A percentile compares a stretch with the other conserved stretches of the same genome.
Conservation (phyloP, 2,797 vertebrate species). For the Megaceryle alcyon region DNA sequence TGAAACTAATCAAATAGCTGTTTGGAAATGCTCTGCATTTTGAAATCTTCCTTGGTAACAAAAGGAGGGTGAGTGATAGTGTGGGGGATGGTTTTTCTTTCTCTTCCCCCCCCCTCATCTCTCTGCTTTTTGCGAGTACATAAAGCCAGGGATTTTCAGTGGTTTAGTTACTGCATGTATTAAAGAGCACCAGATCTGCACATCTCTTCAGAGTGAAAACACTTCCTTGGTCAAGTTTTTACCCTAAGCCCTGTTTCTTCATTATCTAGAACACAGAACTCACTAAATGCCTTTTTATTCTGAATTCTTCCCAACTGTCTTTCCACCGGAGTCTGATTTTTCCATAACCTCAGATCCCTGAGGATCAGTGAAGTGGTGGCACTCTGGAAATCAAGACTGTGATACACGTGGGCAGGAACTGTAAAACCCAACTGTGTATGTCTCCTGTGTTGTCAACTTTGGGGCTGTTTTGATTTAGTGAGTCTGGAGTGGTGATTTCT, state of each 20-base stretch:
- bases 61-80: not conserved
- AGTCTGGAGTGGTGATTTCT: not conserved
- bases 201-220: not conserved
- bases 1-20: conserved; percentile 66
- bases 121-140: not conserved
- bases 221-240: not conserved
- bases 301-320: not conserved
- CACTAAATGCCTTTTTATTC: not conserved
- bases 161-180: not conserved
- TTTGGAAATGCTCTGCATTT: conserved; percentile 68
- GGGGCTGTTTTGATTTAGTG: not conserved
- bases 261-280: not conserved
- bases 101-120: not conserved
- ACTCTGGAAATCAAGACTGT: not conserved
- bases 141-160: not conserved
- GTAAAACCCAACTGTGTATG: not conserved
- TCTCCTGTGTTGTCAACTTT: too few relatives aligned
- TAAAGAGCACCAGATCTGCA: not conserved
- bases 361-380: not conserved
- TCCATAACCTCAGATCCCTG: not conserved
- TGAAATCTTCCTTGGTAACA: conserved; percentile 41
- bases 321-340: not conserved
- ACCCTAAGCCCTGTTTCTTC: not conserved
- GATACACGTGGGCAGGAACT: not conserved
- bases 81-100: not conserved